Conservation (phyloP, 2,888 invertebrate genomes). For the Epirrhoe alternata region DNA sequence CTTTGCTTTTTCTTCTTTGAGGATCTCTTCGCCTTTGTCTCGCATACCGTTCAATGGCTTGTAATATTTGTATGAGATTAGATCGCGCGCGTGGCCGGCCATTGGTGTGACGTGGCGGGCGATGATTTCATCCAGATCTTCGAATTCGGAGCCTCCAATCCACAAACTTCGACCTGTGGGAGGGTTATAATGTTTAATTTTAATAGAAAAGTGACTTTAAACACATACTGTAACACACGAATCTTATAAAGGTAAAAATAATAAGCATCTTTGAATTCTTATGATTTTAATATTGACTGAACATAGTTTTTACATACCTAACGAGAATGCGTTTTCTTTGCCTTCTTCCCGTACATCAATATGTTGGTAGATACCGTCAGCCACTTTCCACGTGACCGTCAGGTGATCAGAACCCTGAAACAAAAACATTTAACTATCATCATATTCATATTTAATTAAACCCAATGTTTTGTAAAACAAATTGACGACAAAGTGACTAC, state of each 20-base stretch:
- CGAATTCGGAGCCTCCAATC: constrained; percentile 97
- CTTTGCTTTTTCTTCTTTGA: constrained; percentile 95
- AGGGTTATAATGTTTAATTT: neutral
- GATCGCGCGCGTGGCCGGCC: constrained; percentile 96
- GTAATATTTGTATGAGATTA: constrained; percentile 96
- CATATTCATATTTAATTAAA: too few species aligned
- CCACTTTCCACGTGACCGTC: constrained; percentile 99
- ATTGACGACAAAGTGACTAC: too few species aligned
- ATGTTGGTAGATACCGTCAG: constrained; percentile 97
- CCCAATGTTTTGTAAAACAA: too few species aligned
- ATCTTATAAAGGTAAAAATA: neutral
- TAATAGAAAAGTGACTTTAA: neutral
- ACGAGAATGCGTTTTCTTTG: constrained; percentile 97
- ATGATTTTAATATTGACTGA: neutral
- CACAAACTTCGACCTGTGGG: constrained; percentile 86
- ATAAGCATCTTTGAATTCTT: too few species aligned
- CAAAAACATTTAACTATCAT: constrained; percentile 11
- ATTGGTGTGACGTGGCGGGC: constrained; percentile 98
- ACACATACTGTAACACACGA: neutral
- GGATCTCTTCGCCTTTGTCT: constrained; percentile 94
- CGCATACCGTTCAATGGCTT: constrained; percentile 91
- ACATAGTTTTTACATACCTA: constrained; percentile 87
- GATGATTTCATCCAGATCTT: constrained; percentile 99
- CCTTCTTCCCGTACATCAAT: constrained; percentile 98
- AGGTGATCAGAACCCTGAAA: constrained; percentile 94